Evolutionary conservation across 2,113 vertebrate species (phyloP).

Genomic region (Zosterops japonicus): DNA sequence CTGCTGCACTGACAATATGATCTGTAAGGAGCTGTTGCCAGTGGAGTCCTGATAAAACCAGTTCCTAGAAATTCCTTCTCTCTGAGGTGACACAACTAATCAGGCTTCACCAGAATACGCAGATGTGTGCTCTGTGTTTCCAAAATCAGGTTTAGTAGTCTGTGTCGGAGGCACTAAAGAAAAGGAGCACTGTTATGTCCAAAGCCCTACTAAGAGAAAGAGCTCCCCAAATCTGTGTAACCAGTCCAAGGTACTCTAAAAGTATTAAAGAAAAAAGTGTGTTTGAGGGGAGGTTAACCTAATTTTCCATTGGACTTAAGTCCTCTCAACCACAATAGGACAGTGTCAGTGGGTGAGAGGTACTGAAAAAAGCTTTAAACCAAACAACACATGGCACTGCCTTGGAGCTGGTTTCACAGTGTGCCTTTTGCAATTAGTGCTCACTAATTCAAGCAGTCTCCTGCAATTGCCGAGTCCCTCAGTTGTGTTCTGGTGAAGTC

Average conservation of each 20-base stretch:
- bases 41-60: conserved; percentile 55
- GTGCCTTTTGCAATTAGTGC: background rate
- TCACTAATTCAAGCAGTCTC: background rate
- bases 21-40: conserved; percentile 67
- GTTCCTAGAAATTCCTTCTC: conserved; percentile 36
- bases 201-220: background rate
- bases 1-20: conserved; percentile 60
- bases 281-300: background rate
- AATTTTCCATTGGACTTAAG: background rate
- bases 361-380: background rate
- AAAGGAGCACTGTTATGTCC: background rate
- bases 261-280: background rate
- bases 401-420: background rate
- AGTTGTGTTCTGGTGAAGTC: background rate
- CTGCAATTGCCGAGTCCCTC: background rate
- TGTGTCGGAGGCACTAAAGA: background rate
- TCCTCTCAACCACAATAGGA: background rate
- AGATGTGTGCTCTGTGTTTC: background rate
- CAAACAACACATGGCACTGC: background rate
- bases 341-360: background rate
- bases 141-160: background rate
- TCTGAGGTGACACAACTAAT: conserved; percentile 1
- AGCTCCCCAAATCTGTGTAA: background rate
- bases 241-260: background rate
- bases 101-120: background rate